These are phyloP conservation scores for Coecobrya sp. DNA, from an alignment of 2,888 invertebrate species.

Conservation along the genomic window DNA sequence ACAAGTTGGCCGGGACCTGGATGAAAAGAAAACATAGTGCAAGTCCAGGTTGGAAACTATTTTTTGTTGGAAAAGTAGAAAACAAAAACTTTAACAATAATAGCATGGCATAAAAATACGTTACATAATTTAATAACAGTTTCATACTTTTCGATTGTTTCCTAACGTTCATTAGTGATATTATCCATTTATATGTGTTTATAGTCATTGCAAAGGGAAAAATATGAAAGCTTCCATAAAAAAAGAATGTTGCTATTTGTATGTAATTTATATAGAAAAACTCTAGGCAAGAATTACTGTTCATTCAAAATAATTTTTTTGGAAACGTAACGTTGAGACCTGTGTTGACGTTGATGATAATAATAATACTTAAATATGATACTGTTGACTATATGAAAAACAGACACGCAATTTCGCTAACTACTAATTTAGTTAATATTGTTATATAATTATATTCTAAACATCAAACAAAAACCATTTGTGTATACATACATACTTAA, in stretches of 20 bases:
- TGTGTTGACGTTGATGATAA: constrained; percentile 48
- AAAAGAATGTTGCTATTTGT: neutral
- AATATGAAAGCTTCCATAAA: constrained; percentile 6
- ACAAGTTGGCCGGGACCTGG: constrained; percentile 29
- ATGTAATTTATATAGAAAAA: neutral
- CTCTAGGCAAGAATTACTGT: too few species aligned
- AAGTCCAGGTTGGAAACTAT: neutral
- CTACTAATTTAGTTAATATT: neutral
- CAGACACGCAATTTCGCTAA: constrained; percentile 13
- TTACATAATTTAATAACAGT: neutral
- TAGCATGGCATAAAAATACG: too few species aligned
- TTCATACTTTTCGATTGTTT: neutral
- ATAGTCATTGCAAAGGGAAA: neutral
- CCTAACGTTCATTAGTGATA: neutral
- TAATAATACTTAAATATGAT: neutral
- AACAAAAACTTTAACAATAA: neutral
- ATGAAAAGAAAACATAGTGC: neutral
- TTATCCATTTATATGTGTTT: neutral
- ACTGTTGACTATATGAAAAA: constrained; percentile 1
- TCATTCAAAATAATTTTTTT: too few species aligned
- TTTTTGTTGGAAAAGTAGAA: neutral
- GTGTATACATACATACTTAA: neutral
- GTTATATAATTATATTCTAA: neutral
- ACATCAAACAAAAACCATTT: too few species aligned
- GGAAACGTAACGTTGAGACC: constrained; percentile 28